These are phyloP conservation scores for Haliclona indistincta DNA, from an alignment of 37 sponge, comb jelly and placozoan species.

Conservation along the genomic window DNA sequence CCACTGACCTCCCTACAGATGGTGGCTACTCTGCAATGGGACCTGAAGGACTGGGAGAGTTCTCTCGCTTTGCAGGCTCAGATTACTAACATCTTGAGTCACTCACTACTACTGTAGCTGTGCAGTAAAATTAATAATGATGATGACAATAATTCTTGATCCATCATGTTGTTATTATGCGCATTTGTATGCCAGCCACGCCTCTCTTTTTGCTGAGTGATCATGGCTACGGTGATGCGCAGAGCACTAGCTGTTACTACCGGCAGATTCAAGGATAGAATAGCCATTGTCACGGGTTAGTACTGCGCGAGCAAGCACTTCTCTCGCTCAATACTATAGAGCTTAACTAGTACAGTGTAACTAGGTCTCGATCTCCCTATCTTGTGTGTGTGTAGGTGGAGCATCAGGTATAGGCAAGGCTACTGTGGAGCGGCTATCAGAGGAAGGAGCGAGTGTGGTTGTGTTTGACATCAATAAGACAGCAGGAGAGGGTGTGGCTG, in stretches of 20 bases:
- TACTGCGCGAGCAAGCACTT: no score
- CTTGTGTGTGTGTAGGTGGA: constrained; percentile 33
- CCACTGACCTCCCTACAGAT: constrained; percentile 73
- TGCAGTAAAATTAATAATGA: no score
- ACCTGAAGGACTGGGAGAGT: constrained; percentile 80
- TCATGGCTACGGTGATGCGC: no score
- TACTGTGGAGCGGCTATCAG: constrained; percentile 60
- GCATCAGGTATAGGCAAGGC: constrained; percentile 86
- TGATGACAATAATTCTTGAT: no score
- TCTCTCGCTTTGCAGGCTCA: constrained; percentile 73
- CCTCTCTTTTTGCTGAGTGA: no score
- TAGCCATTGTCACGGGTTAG: constrained; percentile 69
- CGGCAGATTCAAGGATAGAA: constrained; percentile 32
- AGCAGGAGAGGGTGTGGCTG: constrained; percentile 41
- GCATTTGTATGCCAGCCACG: no score
- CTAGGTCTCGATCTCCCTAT: no score
- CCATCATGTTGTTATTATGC: no score
- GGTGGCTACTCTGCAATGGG: constrained; percentile 86
- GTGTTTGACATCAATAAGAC: constrained; percentile 78
- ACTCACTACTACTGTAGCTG: no score
- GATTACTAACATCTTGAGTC: constrained; percentile 70
- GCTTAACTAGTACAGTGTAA: no score
- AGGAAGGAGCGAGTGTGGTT: constrained; percentile 79
- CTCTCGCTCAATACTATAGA: no score
- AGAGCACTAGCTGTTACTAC: constrained; percentile 30